Evolutionary conservation across 2,888 invertebrate species (phyloP), one percentile per base, ranked within the genome.

Genomic region (Cremastinae sp.): DNA sequence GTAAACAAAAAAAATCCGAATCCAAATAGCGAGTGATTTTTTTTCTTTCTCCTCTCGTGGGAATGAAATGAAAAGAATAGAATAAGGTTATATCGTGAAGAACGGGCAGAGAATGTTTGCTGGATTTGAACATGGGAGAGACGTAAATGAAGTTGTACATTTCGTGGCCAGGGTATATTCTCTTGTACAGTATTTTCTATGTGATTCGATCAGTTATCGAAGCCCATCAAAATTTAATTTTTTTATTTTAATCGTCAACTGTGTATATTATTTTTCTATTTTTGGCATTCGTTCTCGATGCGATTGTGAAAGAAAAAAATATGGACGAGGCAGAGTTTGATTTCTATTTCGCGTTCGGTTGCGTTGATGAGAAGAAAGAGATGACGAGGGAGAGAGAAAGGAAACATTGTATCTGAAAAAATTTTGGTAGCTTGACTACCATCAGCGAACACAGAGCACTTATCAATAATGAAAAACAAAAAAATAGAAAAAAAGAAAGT

Each of bases 121-220:
- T 45, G 41, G 16, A 51, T 49, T 45, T 28, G 47, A 56, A 58
- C 39, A 28, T 12, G 12, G 53, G 53, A 43, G 45, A 58, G 62
- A 72, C 53, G 73, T n/a, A 55, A 18, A 56, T 39, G 14, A 61
- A 61, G 43, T 81, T 85, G 82, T 84, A 85, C 79, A 84, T 84
- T 83, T 79, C 56, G 43, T 74, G 79, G 84, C 83, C 83, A 83
- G 84, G 84, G 81, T 79, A 62, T 55, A 73, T 74, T 74, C 76
- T 83, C 83, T 84, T 86, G 86, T 86, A 86, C 86, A 87, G 86
- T 87, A 86, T 87, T 87, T 72, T 86, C 86, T 85, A 61, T 41
- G 53, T 9, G 85, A 86, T 85, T 85, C 79, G 81, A 83, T 81
- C 80, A 80, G 79, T 80, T 65, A 37, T 35, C 43, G 14, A 72